These are phyloP conservation scores for Ectobius pallidus DNA, from an alignment of 2,888 invertebrate genomes.

Conservation along the genomic window DNA sequence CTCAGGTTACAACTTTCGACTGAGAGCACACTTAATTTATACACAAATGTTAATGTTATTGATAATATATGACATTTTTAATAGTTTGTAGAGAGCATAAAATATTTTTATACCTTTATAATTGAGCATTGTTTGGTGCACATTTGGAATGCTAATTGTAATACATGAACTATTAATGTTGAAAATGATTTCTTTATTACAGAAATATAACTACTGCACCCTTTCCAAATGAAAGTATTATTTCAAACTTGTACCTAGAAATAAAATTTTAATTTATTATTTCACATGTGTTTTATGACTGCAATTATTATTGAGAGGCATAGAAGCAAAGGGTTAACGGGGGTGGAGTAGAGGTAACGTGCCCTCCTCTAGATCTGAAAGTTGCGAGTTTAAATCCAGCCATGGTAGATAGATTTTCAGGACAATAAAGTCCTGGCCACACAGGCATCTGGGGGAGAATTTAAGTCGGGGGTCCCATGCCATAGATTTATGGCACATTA, in stretches of 20 bases:
- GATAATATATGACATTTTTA: not conserved
- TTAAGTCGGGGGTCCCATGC: too few relatives aligned
- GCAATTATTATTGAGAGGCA: too few relatives aligned
- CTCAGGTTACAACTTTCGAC: not conserved
- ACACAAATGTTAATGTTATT: not conserved
- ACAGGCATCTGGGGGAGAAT: too few relatives aligned
- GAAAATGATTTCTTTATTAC: not conserved
- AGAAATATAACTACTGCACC: not conserved
- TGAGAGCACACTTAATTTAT: not conserved
- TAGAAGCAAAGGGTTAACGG: too few relatives aligned
- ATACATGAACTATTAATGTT: not conserved
- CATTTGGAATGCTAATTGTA: not conserved
- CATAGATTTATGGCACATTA: too few relatives aligned
- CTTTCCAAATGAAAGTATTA: not conserved
- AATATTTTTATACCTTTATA: constrained; percentile 29
- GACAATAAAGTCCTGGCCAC: too few relatives aligned
- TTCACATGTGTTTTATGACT: too few relatives aligned
- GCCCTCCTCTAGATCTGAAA: too few relatives aligned
- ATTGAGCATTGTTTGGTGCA: not conserved
- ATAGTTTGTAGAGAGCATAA: not conserved
- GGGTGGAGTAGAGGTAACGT: too few relatives aligned
- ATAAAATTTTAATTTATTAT: not conserved
- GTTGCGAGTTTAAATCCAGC: too few relatives aligned
- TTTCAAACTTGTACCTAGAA: not conserved
- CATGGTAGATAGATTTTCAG: too few relatives aligned